Evolutionary conservation across 2,797 vertebrate species (phyloP).

Genomic region (Lophotriccus pileatus): DNA sequence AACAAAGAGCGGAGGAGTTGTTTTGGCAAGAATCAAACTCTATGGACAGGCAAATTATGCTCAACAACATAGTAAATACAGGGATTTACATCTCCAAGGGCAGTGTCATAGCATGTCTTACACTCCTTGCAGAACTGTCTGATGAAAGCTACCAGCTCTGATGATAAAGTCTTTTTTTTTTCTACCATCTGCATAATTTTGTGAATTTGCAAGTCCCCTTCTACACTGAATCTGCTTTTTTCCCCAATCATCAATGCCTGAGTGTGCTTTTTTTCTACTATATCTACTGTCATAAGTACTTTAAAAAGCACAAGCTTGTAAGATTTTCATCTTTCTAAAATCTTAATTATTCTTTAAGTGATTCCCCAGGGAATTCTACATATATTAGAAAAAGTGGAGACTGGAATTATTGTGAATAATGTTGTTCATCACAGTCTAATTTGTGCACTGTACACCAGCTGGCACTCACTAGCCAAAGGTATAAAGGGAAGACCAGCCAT

Average conservation of each 20-base stretch:
- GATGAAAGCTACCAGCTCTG: neutral
- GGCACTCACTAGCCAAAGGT: neutral
- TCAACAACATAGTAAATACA: neutral
- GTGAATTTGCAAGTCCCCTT: neutral
- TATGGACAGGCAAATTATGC: neutral
- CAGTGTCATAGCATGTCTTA: neutral
- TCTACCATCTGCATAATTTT: neutral
- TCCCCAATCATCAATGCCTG: neutral
- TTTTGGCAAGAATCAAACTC: neutral
- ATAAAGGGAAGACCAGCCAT: neutral
- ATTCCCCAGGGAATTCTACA: neutral
- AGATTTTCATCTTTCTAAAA: neutral
- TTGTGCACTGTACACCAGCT: neutral
- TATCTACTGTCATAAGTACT: neutral
- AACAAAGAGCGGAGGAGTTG: neutral
- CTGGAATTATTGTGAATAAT: neutral
- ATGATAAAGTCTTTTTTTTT: neutral
- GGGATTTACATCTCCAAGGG: neutral
- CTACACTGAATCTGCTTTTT: neutral
- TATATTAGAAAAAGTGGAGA: neutral
- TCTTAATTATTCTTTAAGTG: neutral
- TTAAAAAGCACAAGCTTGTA: neutral
- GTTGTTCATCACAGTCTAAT: neutral
- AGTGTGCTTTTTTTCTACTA: neutral
- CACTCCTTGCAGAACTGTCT: neutral